Evolutionary conservation across 2,797 vertebrate species (phyloP).

Genomic region (Monodelphis domestica): DNA sequence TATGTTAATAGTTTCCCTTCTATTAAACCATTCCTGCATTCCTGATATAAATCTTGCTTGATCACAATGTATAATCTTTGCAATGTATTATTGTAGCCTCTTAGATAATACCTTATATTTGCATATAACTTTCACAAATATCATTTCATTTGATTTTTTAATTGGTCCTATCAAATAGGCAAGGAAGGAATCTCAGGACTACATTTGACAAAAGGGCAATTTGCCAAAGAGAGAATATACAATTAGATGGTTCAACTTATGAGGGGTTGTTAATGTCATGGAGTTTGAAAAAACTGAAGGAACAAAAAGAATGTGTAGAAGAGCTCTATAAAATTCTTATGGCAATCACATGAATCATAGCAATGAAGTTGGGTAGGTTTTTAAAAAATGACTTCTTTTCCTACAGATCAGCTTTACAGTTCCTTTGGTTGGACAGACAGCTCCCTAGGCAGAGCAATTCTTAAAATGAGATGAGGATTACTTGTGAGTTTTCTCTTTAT

Average conservation of each 20-base stretch:
- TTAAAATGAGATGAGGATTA: neutral
- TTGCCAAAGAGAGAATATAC: conserved; percentile 4
- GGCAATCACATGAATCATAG: neutral
- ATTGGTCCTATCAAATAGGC: neutral
- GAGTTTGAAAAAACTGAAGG: neutral
- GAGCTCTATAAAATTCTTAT: neutral
- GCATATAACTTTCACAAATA: neutral
- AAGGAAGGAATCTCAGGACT: neutral
- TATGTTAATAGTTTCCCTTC: too few species aligned
- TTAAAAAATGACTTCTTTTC: neutral
- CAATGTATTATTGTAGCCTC: too few species aligned
- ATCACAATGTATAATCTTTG: too few species aligned
- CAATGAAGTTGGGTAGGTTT: neutral
- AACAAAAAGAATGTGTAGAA: neutral
- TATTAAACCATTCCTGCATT: too few species aligned
- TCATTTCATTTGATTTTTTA: neutral
- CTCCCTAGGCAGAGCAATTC: neutral
- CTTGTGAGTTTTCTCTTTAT: neutral
- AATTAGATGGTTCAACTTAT: neutral
- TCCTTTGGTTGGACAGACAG: neutral
- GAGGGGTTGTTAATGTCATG: neutral
- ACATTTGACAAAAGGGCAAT: neutral
- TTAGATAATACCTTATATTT: neutral
- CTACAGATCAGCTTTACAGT: neutral
- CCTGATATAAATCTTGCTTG: too few species aligned